Evolutionary conservation across 37 sponge, comb jelly and placozoan species (phyloP).

Genomic region (Haliclona indistincta): DNA sequence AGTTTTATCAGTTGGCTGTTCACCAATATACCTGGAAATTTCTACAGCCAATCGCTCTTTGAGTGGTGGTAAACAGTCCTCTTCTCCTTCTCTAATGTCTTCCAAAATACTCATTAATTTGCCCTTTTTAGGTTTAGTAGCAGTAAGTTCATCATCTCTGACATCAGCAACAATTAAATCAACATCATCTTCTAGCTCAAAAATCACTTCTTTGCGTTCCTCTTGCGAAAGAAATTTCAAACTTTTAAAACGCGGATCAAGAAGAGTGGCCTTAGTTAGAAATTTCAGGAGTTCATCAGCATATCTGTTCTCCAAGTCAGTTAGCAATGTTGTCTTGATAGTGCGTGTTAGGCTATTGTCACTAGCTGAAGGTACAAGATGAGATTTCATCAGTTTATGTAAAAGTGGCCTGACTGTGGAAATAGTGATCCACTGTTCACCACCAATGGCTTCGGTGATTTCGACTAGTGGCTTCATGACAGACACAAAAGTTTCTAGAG

Average conservation of each 20-base stretch:
- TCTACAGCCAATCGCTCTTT: not conserved
- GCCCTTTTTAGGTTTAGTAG: not conserved
- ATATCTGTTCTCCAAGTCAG: not conserved
- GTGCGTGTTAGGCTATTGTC: not conserved
- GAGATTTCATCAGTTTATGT: constrained; percentile 6
- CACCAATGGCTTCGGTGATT: constrained; percentile 34
- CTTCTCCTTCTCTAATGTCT: too few species aligned
- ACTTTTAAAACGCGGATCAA: constrained; percentile 24
- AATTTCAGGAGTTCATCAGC: constrained; percentile 1
- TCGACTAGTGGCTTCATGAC: constrained; percentile 38
- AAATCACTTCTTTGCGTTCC: not conserved
- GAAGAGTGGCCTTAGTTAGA: constrained; percentile 15
- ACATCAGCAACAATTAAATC: not conserved
- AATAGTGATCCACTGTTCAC: constrained; percentile 6
- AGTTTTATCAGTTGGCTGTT: not conserved
- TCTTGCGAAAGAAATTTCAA: not conserved
- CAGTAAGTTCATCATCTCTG: not conserved
- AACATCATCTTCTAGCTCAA: not conserved
- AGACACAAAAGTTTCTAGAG: constrained; percentile 5
- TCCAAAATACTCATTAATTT: too few species aligned
- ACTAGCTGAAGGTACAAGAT: not conserved
- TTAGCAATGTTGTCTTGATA: not conserved
- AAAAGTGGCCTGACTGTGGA: constrained; percentile 17
- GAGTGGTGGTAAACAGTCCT: not conserved
- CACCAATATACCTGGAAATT: constrained; percentile 4